Base-by-base conservation (phyloP, 2,797 vertebrate species). In the Phataginus tricuspis region DNA sequence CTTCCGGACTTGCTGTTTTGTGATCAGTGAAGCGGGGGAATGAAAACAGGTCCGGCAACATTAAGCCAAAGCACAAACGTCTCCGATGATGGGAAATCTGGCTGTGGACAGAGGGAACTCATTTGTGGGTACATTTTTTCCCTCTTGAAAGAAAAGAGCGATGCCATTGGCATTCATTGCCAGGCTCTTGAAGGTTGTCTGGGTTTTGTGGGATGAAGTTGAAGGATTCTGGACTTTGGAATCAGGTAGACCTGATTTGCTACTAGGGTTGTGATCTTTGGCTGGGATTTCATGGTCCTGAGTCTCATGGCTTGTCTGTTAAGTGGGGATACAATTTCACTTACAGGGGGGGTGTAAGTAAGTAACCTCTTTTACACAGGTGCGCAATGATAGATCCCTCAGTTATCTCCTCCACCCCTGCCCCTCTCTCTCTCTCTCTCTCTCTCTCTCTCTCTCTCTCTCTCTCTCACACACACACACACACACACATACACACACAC, bases 61-160 rank as follows among this genome's bases (percentile, higher is more conserved):
- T 57, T 66, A 64, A 85, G 63, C 74, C 75, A 37, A 29, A 96
- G 91, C 45, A 42, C 13, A 37, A 5, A 63, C 39, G 53, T 95
- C 68, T 95, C 74, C 59, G 86, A 74, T 39, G 10, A 16, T 39
- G 39, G 45, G 82, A 66, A 79, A 53, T 75, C 8, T 27, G 37
- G n/a, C 34, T 25, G 16, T 82, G 45, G 78, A 13, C 7, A 0
- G 49, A n/a, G 37, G 78, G 63, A 45, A 61, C 42, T 12, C 0
- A 0, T 85, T 68, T 15, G 34, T 18, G 72, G 39, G 34, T 15
- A 37, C 9, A 2, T 63, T 53, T 27, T 18, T 31, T 7, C 68
- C 27, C 49, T 45, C 2, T 15, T 0, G 2, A 82, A 68, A 90
- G 90, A 74, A 57, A 29, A 21, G 74, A 83, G 78, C 13, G 66